Evolutionary conservation across 2,888 invertebrate genomes (phyloP).

Genomic region (Thymelicus lineola): DNA sequence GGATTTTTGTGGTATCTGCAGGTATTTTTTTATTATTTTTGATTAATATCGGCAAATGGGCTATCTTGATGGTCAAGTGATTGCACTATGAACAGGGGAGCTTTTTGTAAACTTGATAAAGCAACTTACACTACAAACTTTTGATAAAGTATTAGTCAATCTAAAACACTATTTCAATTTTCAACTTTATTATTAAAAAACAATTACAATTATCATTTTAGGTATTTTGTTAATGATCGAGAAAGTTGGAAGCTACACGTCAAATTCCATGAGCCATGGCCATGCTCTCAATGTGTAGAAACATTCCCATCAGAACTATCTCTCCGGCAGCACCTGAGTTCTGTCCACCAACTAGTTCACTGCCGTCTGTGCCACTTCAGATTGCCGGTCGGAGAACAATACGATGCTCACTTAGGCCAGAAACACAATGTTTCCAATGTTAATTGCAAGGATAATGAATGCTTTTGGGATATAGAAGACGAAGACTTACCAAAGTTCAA

Average conservation of each 20-base stretch:
- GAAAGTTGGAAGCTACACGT: slow-evolving; percentile 67
- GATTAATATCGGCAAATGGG: too few relatives aligned
- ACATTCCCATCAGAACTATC: slow-evolving; percentile 63
- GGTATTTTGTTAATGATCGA: slow-evolving; percentile 76
- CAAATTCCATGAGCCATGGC: slow-evolving; percentile 76
- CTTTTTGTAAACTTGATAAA: not conserved
- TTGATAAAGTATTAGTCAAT: too few relatives aligned
- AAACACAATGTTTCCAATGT: slow-evolving; percentile 73
- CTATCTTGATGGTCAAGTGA: too few relatives aligned
- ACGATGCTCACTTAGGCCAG: slow-evolving; percentile 68
- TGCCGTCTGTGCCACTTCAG: slow-evolving; percentile 77
- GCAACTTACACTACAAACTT: too few relatives aligned
- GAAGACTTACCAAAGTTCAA: slow-evolving; percentile 61
- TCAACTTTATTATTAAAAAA: too few relatives aligned
- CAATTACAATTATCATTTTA: slow-evolving; percentile 50
- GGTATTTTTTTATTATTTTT: slow-evolving; percentile 53
- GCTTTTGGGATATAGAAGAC: slow-evolving; percentile 68
- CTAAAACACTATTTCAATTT: too few relatives aligned
- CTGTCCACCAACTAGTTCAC: slow-evolving; percentile 69
- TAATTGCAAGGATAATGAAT: slow-evolving; percentile 59
- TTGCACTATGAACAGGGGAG: too few relatives aligned
- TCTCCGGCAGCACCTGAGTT: slow-evolving; percentile 65
- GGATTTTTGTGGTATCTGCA: slow-evolving; percentile 81
- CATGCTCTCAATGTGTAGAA: slow-evolving; percentile 75
- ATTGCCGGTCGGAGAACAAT: slow-evolving; percentile 67